These are phyloP conservation scores for Ochotona curzoniae DNA, from an alignment of 2,113 vertebrate genomes.

Conservation along the genomic window DNA sequence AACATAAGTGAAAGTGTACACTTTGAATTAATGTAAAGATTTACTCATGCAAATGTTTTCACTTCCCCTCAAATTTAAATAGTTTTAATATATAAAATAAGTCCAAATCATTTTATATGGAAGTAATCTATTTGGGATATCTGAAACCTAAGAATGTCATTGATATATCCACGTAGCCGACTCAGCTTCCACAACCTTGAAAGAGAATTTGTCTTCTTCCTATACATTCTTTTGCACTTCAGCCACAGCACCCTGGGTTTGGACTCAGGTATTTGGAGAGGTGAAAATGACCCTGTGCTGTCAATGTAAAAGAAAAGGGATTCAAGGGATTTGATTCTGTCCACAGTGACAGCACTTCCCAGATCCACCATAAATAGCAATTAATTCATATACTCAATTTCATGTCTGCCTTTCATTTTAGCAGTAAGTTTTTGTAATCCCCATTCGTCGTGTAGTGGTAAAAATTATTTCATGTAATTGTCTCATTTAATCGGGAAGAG, in stretches of 20 bases:
- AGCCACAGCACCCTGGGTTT: conserved; percentile 4
- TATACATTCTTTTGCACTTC: not conserved
- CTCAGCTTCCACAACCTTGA: conserved; percentile 3
- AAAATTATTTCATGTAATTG: not conserved
- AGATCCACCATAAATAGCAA: not conserved
- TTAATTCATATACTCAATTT: not conserved
- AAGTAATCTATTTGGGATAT: not conserved
- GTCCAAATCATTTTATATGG: not conserved
- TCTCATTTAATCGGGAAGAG: not conserved
- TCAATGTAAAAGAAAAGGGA: conserved; percentile 5
- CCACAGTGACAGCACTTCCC: not conserved
- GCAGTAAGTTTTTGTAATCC: not conserved
- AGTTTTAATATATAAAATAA: not conserved
- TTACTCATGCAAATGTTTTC: not conserved
- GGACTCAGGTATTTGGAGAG: conserved; percentile 25
- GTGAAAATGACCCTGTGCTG: not conserved
- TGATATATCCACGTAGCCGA: not conserved
- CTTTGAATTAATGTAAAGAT: not conserved
- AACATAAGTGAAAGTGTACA: not conserved
- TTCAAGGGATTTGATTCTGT: conserved; percentile 8
- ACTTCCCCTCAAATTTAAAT: conserved; percentile 3
- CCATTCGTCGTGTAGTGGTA: not conserved
- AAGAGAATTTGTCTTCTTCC: conserved; percentile 17
- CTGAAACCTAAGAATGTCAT: conserved; percentile 16
- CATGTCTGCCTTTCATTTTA: not conserved